Base-by-base conservation (phyloP, 2,797 vertebrate species). In the Myripristis jacobus region DNA sequence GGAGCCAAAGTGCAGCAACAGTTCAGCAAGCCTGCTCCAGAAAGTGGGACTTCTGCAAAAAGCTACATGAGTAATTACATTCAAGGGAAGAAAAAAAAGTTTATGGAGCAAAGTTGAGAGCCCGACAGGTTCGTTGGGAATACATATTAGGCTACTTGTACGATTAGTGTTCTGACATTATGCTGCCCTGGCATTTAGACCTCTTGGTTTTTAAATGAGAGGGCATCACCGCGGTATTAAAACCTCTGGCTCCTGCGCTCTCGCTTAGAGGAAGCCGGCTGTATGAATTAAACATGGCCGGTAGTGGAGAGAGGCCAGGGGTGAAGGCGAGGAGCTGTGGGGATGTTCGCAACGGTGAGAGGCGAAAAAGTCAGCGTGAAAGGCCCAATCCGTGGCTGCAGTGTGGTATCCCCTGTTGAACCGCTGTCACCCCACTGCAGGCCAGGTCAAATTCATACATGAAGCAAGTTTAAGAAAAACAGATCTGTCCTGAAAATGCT, bases 201-300 rank as follows among this genome's bases (percentile, higher is more conserved):
- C 79, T 73, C 59, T 67, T 29, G 71, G 29, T 62, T 81, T 82
- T 70, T 64, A 80, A 83, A 76, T 70, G 75, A 77, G 55, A 55
- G 19, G 47, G 29, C 52, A 61, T 62, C 59, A 16, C 66, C 15
- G 48, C 73, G 11, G 56, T 18, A 13, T 53, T 48, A 54, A 31
- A 72, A 71, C 55, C 67, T 66, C 54, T 47, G 57, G 65, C 50
- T 12, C 19, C 36, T 12, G 22, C 9, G 47, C 25, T 44, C 4
- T 48, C 11, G 70, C 76, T 66, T 16, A 0, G 64, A 34, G 55
- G 27, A 52, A 46, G n/a, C n/a, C 3, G 8, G 24, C 5, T 3
- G 27, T 36, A 75, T 84, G 75, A 83, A 78, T 83, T 81, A 84
- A 83, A 78, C 73, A 83, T 81, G 57, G 22, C 2, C 19, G 74